Conservation (phyloP, 2,888 invertebrate species). For the Osmoderma eremita region DNA sequence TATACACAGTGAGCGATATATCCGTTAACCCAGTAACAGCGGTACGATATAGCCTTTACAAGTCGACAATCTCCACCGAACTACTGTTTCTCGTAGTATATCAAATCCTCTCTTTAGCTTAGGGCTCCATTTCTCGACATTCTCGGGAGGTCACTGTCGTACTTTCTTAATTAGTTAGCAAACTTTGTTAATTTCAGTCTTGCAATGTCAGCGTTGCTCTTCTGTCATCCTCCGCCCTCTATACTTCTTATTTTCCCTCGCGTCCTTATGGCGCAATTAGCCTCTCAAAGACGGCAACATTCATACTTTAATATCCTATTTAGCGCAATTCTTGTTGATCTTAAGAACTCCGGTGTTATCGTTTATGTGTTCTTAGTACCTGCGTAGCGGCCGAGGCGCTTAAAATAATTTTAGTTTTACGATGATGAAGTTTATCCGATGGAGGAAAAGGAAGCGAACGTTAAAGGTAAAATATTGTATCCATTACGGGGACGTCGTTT, state of each 20-base stretch:
- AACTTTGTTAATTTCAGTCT: slow-evolving; percentile 63
- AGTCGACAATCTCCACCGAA: slow-evolving; percentile 46
- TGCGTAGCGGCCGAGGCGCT: neutral
- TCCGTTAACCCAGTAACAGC: slow-evolving; percentile 7
- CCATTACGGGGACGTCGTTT: neutral
- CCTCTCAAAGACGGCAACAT: slow-evolving; percentile 26
- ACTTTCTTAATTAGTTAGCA: slow-evolving; percentile 63
- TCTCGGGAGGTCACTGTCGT: slow-evolving; percentile 58
- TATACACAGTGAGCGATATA: slow-evolving; percentile 6
- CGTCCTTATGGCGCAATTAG: slow-evolving; percentile 30
- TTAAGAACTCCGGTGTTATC: slow-evolving; percentile 13
- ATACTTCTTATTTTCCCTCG: slow-evolving; percentile 43
- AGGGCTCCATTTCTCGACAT: slow-evolving; percentile 45
- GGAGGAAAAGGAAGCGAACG: neutral
- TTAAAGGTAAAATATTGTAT: neutral
- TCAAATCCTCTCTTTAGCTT: slow-evolving; percentile 50
- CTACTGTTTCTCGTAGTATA: slow-evolving; percentile 48
- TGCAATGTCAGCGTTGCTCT: slow-evolving; percentile 59
- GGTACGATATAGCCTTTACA: slow-evolving; percentile 35
- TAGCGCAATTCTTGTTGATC: slow-evolving; percentile 36
- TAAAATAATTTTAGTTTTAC: slow-evolving; percentile 13
- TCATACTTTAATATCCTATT: slow-evolving; percentile 36
- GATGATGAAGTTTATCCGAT: slow-evolving; percentile 6
- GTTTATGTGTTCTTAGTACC: slow-evolving; percentile 24
- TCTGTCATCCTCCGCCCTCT: slow-evolving; percentile 41